phyloP scores from a whole-genome alignment of 2,113 vertebrate genomes.

The Scalopus aquaticus region DNA sequence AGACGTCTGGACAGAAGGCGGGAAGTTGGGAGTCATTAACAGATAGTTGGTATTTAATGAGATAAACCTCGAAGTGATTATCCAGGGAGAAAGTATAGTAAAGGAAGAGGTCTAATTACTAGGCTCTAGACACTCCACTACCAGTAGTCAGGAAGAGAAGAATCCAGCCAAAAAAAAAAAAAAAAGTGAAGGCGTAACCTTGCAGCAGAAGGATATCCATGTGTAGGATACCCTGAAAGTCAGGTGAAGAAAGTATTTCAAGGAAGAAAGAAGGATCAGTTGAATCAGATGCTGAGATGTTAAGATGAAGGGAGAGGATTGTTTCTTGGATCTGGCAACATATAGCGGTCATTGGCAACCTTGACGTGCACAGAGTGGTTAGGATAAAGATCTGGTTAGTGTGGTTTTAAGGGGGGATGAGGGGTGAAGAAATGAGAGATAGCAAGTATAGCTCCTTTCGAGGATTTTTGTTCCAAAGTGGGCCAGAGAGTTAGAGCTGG shows the following conservation, averaged over 20 bases:
- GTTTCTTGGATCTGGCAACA: not conserved
- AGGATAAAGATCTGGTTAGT: not conserved
- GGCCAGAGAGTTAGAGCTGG: not conserved
- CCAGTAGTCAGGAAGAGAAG: not conserved
- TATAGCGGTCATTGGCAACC: not conserved
- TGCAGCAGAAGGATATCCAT: not conserved
- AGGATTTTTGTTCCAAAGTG: not conserved
- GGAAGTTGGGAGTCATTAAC: not conserved
- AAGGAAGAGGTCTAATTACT: not conserved
- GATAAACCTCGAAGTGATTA: not conserved
- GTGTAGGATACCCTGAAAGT: not conserved
- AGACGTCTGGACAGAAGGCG: not conserved
- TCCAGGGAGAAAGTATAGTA: not conserved
- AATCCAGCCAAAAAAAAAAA: not conserved
- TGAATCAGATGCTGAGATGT: not conserved
- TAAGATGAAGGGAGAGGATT: not conserved
- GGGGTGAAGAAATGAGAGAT: not conserved
- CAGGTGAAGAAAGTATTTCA: not conserved
- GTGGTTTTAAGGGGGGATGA: not conserved
- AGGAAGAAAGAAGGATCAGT: not conserved
- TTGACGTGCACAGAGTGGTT: not conserved
- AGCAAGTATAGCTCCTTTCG: not conserved
- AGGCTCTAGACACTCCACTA: not conserved
- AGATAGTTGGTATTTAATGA: not conserved
- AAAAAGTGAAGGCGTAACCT: not conserved